phyloP scores from a whole-genome alignment of 2,113 vertebrate genomes.

The Nettapus auritus region DNA sequence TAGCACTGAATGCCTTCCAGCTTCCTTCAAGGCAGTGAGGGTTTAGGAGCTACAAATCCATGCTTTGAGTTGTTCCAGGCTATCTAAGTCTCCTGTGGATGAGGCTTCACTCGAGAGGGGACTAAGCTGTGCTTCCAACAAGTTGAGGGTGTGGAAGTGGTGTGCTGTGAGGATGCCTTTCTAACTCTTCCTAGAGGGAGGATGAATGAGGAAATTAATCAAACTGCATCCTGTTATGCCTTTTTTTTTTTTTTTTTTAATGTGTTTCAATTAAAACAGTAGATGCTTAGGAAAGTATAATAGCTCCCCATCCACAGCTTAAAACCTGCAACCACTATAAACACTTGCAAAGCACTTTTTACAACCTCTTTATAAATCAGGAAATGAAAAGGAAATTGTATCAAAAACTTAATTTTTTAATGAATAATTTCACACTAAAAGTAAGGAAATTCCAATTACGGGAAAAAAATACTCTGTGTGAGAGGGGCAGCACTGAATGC shows the following conservation, averaged over 20 bases:
- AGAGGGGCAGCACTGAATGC: neutral
- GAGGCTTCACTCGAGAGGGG: accelerated
- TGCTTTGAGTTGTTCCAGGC: accelerated
- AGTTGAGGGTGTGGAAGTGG: accelerated
- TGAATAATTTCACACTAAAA: neutral
- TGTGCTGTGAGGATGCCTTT: neutral
- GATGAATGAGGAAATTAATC: neutral
- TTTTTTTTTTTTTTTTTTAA: neutral
- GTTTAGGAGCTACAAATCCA: neutral
- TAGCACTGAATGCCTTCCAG: neutral
- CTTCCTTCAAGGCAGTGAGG: neutral
- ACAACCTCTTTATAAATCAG: neutral
- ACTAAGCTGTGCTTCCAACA: neutral
- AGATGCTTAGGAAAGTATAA: neutral
- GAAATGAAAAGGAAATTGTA: neutral
- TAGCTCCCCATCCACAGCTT: neutral
- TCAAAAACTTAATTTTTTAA: neutral
- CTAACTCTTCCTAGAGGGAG: neutral
- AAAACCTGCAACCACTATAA: neutral
- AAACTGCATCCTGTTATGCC: neutral
- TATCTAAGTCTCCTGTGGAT: neutral
- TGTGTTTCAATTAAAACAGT: neutral
- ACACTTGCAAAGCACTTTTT: neutral
- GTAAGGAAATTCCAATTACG: neutral
- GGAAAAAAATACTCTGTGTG: neutral